These are phyloP conservation scores for Amazona finschi DNA, from an alignment of 2,797 vertebrate genomes.

Conservation along the genomic window DNA sequence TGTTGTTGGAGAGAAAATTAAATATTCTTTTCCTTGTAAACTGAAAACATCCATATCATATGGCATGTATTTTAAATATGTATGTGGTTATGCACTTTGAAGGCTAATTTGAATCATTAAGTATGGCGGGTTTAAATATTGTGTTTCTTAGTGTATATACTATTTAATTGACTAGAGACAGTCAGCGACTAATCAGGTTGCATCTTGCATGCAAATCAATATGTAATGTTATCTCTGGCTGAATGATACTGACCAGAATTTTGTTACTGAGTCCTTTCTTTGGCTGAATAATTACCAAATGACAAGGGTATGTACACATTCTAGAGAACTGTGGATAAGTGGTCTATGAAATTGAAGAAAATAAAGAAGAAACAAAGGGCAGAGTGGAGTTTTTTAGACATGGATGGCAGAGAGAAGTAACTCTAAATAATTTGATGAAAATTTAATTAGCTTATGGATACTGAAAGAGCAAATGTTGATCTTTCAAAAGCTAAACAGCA, in stretches of 20 bases:
- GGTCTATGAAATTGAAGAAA: background rate
- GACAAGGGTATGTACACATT: background rate
- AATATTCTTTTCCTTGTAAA: background rate
- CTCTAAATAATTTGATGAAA: background rate
- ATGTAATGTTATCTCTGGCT: background rate
- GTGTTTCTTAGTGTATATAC: background rate
- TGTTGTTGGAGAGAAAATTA: background rate
- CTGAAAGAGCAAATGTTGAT: background rate
- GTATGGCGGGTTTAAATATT: background rate
- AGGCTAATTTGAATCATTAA: background rate
- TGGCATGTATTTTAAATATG: background rate
- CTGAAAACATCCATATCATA: rapidly evolving
- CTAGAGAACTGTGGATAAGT: background rate
- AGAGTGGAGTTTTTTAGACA: background rate
- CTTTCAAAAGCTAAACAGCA: background rate
- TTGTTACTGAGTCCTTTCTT: background rate
- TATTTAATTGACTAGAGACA: background rate
- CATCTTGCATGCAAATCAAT: background rate
- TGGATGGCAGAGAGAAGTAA: background rate
- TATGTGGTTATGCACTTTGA: background rate
- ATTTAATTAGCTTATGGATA: background rate
- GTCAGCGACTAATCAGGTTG: background rate
- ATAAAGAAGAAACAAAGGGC: background rate
- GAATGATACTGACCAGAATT: background rate
- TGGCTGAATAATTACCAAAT: background rate